These are phyloP conservation scores for Drosophila malerkotliana DNA, from an alignment of 1,140 invertebrate species.

Conservation along the genomic window DNA sequence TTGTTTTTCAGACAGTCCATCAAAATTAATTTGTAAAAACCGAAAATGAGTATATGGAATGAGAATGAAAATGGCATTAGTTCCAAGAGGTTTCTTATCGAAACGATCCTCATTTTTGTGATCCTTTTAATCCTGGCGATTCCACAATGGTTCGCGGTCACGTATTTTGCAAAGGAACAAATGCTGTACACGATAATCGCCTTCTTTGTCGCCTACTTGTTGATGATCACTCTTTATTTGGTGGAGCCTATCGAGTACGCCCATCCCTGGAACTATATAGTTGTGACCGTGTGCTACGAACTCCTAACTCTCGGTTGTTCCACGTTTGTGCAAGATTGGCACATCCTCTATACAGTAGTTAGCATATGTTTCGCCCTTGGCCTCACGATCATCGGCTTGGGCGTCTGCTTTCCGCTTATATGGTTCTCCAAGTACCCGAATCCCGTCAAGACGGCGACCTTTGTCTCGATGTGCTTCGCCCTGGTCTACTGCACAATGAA, in stretches of 20 bases:
- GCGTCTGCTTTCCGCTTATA: constrained; percentile 20
- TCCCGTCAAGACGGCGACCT: constrained; percentile 19
- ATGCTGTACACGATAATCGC: constrained; percentile 26
- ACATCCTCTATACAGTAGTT: neutral
- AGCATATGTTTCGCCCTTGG: constrained; percentile 4
- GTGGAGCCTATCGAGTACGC: neutral
- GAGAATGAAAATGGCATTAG: neutral
- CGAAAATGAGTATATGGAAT: neutral
- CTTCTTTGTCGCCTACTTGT: neutral
- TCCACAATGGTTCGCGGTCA: constrained; percentile 54
- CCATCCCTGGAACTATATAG: constrained; percentile 18
- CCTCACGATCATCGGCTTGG: neutral
- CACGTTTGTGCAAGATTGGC: constrained; percentile 24
- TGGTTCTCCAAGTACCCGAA: constrained; percentile 14
- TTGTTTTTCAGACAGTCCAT: neutral
- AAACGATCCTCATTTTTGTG: neutral
- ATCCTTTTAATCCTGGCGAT: constrained; percentile 22
- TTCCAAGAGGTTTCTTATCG: neutral
- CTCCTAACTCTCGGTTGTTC: constrained; percentile 43
- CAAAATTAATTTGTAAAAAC: neutral
- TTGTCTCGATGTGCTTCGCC: constrained; percentile 15
- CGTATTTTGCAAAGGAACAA: neutral
- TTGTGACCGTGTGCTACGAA: constrained; percentile 31
- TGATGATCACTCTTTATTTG: constrained; percentile 10
- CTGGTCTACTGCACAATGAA: constrained; percentile 6